Percentiles rank a stretch among this genome's conserved stretches.
Conservation (phyloP, 2,113 vertebrate genomes). For the Caloenas nicobarica region DNA sequence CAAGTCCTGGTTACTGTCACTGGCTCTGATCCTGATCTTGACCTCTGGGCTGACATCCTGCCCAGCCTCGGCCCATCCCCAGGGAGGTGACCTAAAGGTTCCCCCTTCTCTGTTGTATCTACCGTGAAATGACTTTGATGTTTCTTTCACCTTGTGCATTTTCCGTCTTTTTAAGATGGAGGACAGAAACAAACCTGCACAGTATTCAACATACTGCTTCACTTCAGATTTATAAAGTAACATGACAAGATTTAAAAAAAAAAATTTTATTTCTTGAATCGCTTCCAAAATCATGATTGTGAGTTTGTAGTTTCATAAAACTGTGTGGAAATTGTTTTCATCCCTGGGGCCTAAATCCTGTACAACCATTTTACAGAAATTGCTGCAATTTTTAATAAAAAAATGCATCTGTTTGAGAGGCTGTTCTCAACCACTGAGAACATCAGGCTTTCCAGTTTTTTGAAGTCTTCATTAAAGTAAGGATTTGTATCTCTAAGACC, state of each 20-base stretch:
- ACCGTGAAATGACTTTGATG: neutral
- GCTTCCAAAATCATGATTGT: neutral
- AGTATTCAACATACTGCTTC: neutral
- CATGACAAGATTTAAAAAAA: neutral
- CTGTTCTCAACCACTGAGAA: neutral
- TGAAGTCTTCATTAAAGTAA: neutral
- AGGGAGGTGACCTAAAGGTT: neutral
- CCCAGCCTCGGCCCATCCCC: neutral
- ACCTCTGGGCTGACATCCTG: neutral
- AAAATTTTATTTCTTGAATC: neutral
- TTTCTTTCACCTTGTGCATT: neutral
- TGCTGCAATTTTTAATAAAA: conserved; percentile 9
- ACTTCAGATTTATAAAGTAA: neutral
- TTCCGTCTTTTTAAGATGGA: neutral
- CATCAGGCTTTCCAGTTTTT: neutral
- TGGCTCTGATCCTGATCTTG: neutral
- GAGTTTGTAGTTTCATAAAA: neutral
- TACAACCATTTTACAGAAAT: neutral
- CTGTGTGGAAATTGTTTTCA: neutral
- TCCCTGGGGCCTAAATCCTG: neutral
- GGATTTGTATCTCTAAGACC: neutral
- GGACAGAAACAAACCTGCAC: neutral
- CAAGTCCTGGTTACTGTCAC: neutral
- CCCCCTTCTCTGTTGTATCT: neutral
- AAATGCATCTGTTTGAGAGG: neutral